Base-by-base conservation (phyloP, 2,888 invertebrate species). In the Mythimna vitellina region DNA sequence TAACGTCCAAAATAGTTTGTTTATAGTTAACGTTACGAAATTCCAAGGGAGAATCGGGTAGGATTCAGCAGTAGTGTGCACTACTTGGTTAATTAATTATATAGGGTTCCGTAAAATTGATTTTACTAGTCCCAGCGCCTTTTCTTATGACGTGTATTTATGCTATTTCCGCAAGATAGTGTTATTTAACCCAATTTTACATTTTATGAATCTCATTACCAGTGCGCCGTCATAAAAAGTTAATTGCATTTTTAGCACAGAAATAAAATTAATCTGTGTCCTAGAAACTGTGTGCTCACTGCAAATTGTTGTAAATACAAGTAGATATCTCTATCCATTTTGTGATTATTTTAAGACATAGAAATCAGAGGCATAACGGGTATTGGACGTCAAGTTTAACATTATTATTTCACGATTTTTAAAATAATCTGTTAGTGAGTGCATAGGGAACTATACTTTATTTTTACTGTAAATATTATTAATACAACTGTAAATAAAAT, bases 151-250 rank as follows among this genome's bases (percentile, higher is more conserved):
- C 42, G 58, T 35, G 20, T 64, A 53, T 38, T 3, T 58, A n/a
- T 58, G n/a, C 12, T 65, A 54, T 22, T 17, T 70, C 29, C 53
- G 32, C 53, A 60, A 58, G 10, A 62, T 62, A 53, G n/a, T 61
- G 22, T 38, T 63, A 49, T 22, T 65, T 63, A 68, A 56, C 72
- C 54, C 53, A 65, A 63, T 64, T 74, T 70, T 72, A 73, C 71
- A 81, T 76, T 76, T 76, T 76, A 65, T 72, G 84, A 84, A 84
- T 84, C 84, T 84, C 84, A 84, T 78, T 70, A 65, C 60, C 54
- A 65, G 42, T 54, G 53, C 42, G 25, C 54, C 22, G 53, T 22
- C 49, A 46, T 70, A 35, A 60, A 65, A 53, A 49, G 22, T 42
- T 49, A 14, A 57, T 64, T 64, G 42, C 35, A 53, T 35, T 60